Base-by-base conservation (phyloP, 2,113 vertebrate genomes). In the Eurypyga helias region DNA sequence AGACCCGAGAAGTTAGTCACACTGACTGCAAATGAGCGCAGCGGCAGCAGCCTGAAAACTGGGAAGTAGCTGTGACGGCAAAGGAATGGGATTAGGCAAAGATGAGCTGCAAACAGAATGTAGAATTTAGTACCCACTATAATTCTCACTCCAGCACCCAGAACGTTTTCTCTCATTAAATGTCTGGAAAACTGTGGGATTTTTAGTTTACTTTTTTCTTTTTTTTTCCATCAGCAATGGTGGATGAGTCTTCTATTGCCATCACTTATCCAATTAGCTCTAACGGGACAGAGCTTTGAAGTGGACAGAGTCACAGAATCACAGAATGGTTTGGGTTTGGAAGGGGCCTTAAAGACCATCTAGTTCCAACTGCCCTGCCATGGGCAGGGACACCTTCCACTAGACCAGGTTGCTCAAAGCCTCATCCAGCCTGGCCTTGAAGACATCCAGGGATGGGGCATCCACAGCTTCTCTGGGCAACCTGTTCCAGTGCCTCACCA, bases 11-110 rank as follows among this genome's bases (percentile, higher is more conserved):
- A 55, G 11, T 25, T 2, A 75, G 41, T 38, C 38, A 60, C 9
- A 5, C 0, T 6, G 33, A 61, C 19, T 13, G 17, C n/a, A 52
- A 87, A 83, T 0, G 1, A 69, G 43, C 4, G 0, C 1, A 1
- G 23, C 3, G 0, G 66, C 48, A 64, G 82, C 60, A 46, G 36
- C 29, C 45, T 21, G 10, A 25, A 65, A 52, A 93, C 12, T 7
- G 61, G 38, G 67, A 75, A 73, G 17, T 23, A 80, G 61, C 13
- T 38, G 38, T 1, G 0, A 62, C 11, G 29, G 41, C 58, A 77
- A 77, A 89, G 28, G 11, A 66, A 81, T 0, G 1, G 38, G 9
- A 55, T n/a, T 60, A 65, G 31, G 43, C 46, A 82, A 82, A 45
- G 23, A n/a, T n/a, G 17, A 71, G 34, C 25, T 64, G n/a, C 43